These are phyloP conservation scores for Cephus spinipes DNA, from an alignment of 2,888 invertebrate genomes.

Conservation along the genomic window DNA sequence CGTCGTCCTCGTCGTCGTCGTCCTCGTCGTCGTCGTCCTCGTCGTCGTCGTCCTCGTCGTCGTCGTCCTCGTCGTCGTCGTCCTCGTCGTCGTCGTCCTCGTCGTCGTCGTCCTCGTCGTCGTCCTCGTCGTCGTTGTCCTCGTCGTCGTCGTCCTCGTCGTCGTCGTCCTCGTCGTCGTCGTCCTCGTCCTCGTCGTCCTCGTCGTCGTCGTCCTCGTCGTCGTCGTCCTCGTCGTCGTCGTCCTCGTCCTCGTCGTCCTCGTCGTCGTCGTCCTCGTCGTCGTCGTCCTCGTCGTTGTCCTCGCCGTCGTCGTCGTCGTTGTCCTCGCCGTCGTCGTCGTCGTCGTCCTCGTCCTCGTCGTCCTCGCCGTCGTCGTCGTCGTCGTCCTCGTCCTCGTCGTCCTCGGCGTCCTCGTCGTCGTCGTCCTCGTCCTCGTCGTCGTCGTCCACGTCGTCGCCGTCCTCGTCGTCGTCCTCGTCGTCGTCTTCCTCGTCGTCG, in stretches of 20 bases:
- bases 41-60: background rate
- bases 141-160: slow-evolving; percentile 2
- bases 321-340: background rate
- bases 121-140: background rate
- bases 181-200: slow-evolving; percentile 3
- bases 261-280: slow-evolving; percentile 1
- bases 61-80: background rate
- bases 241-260: slow-evolving; percentile 3
- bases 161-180: background rate
- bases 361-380: background rate
- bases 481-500: too few relatives aligned
- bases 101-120: background rate
- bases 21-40: background rate
- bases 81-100: background rate
- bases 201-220: slow-evolving; percentile 1
- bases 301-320: too few relatives aligned
- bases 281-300: too few relatives aligned
- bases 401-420: too few relatives aligned
- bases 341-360: slow-evolving; percentile 2
- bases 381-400: too few relatives aligned
- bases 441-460: slow-evolving; percentile 1
- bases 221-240: background rate
- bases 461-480: too few relatives aligned
- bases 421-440: slow-evolving; percentile 1
- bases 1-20: background rate